Conservation (phyloP, 1,140 invertebrate species). For the Drosophila teissieri region DNA sequence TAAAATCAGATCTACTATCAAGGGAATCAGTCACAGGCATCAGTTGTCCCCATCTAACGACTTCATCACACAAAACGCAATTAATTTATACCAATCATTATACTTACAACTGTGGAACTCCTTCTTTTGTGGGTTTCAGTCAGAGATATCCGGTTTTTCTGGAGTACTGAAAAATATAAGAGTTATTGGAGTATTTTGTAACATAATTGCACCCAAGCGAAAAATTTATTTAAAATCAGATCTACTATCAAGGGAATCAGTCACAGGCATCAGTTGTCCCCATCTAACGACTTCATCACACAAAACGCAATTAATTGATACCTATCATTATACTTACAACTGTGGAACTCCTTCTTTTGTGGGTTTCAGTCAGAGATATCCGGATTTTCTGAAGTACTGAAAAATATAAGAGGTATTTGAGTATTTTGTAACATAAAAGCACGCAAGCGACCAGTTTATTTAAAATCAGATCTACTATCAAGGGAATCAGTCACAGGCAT, state of each 20-base stretch:
- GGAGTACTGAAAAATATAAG: background rate
- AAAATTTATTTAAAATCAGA: background rate
- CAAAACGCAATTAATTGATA: background rate
- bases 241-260: slow-evolving; percentile 48
- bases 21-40: slow-evolving; percentile 54
- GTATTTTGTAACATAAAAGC: background rate
- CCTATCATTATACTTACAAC: background rate
- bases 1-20: slow-evolving; percentile 20
- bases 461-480: slow-evolving; percentile 22
- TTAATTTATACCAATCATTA: too few relatives aligned
- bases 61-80: slow-evolving; percentile 18
- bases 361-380: background rate
- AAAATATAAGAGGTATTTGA: background rate
- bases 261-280: slow-evolving; percentile 55
- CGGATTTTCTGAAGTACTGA: background rate
- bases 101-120: slow-evolving; percentile 3
- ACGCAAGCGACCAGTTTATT: background rate
- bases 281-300: slow-evolving; percentile 40
- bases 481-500: slow-evolving; percentile 53
- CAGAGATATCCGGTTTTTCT: background rate
- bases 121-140: background rate
- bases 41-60: slow-evolving; percentile 50
- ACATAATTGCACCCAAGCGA: background rate
- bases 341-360: too few relatives aligned
- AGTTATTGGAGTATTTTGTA: background rate